A percentile compares a stretch with the other conserved stretches of the same genome.
Conservation (phyloP, 53 echinoderm and acorn worm genomes). For the Holothuria scabra region DNA sequence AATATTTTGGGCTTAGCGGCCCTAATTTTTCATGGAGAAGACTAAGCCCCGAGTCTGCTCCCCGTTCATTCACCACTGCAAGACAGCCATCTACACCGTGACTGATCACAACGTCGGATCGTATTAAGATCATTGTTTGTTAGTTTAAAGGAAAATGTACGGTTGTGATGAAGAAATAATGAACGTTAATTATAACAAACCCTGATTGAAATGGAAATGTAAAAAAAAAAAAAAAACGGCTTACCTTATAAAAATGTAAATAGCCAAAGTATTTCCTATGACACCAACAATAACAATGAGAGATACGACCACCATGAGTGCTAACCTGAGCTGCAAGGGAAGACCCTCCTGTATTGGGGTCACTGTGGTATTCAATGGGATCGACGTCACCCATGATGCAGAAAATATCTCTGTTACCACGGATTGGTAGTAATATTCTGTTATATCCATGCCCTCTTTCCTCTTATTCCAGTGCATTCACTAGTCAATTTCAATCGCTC, state of each 20-base stretch:
- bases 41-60: no score
- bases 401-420: not conserved
- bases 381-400: not conserved
- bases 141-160: no score
- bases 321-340: not conserved
- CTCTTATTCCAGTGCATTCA: no score
- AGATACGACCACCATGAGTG: constrained; percentile 66
- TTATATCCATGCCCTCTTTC: not conserved
- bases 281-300: constrained; percentile 72
- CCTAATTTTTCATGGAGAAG: no score
- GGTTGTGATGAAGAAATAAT: no score
- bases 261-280: constrained; percentile 66
- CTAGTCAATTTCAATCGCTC: no score
- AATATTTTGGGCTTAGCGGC: no score
- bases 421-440: not conserved
- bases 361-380: not conserved
- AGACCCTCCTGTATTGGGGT: not conserved
- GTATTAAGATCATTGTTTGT: no score
- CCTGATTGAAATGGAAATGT: not conserved
- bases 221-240: not conserved
- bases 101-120: no score
- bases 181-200: no score
- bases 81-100: no score
- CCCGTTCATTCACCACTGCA: no score
- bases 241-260: constrained; percentile 75